Base-by-base conservation (phyloP, 2,113 vertebrate genomes). In the Cygnus buccinator region DNA sequence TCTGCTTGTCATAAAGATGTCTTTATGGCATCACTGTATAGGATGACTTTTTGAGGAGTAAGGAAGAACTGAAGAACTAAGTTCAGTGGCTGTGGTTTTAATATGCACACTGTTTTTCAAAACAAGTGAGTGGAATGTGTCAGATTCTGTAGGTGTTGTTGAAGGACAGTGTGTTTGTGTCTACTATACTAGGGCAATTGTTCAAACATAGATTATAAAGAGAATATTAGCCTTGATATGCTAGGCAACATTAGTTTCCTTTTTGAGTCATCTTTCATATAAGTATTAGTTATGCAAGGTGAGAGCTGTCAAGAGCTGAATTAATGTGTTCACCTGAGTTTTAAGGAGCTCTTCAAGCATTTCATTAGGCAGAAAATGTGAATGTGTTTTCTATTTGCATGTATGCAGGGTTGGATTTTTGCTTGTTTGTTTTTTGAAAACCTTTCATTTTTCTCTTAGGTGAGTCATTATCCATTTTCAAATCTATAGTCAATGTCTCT, bases 131-230 rank as follows among this genome's bases (percentile, higher is more conserved):
- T 68, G 63, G 35, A 66, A 44, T 5, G 5, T 71, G 52, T 29
- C 48, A 63, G 11, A 54, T 80, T 57, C 46, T 82, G 44, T 44
- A 3, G 58, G 48, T 6, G 3, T 70, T 86, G 15, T 81, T 87
- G 68, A 78, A 83, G 13, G 39, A 54, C 76, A 75, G 39, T 46
- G 13, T 78, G 31, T 71, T 85, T 96, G 58, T 86, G 59, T 91
- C 90, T 97, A 79, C 87, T 96, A 59, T 4, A n/a, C 31, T 52
- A 46, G 48, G 76, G 52, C 43, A 84, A 9, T 91, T 90, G 67
- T 70, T 88, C 82, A 86, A 71, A 66, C 11, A 55, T 14, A 65
- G 59, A 35, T 84, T 77, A 59, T 75, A 29, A 74, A 78, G 46
- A 59, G 25, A 52, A 31, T 59, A 41, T 67, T 35, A 93, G 13